Evolutionary conservation across 2,797 vertebrate species (phyloP), one percentile per base, ranked within the genome.

Genomic region (Erethizon dorsatum): DNA sequence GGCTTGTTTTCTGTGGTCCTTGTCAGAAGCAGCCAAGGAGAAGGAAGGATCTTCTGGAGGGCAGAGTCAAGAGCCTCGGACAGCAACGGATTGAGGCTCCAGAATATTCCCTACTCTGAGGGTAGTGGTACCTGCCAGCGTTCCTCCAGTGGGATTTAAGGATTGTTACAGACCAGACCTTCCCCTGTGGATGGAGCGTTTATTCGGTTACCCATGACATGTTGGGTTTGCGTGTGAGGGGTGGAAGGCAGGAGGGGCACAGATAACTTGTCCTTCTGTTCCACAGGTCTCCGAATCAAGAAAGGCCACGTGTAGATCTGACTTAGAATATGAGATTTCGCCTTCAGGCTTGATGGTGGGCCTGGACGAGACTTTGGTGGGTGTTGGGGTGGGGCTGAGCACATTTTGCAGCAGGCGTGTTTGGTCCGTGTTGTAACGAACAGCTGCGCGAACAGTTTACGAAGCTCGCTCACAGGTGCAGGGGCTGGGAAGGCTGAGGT

Each of bases 11-110:
- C 17, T 26, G 47, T 47, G 13, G 15, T 86, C 24, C 18, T 95
- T 94, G 61, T 96, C 73, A 67, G 57, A 86, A 78, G 45, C 37
- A n/a, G 91, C 61, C 52, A 61, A 92, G 61, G 41, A 91, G n/a
- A 54, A 47, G 4, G 45, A 88, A 83, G 31, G 6, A 52, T 47
- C 47, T 57, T 37, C 54, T 69, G 26, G 41, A 83, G 22, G 65
- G 22, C 1, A 94, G 56, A 86, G 14, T 8, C 10, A 33, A 67
- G 80, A 91, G 57, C 13, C n/a, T n/a, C 83, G 24, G 28, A 80
- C 22, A 56, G 9, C 11, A 47, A 13, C 50, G 45, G 14, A 24
- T 14, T 0, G 26, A 59, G 50, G 47, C 18, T 54, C 24, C 12
- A 12, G 47, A 56, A n/a, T 3, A 57, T 13, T 11, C 18, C 12